These are phyloP conservation scores for Panulirus ornatus DNA, from an alignment of 1,140 invertebrate species.

Conservation along the genomic window DNA sequence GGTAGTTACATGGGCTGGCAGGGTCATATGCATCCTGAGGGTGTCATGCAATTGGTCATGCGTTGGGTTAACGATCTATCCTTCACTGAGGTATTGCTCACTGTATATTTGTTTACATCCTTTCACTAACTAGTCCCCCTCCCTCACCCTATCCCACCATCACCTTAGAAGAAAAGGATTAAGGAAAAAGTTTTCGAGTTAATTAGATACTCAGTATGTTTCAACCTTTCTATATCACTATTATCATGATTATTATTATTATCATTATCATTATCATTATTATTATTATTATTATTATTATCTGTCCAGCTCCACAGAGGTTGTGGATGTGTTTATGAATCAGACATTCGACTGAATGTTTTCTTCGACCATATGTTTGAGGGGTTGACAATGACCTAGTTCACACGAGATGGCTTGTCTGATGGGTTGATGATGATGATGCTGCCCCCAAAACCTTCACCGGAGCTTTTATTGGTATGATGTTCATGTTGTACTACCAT, in stretches of 20 bases:
- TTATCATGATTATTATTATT: not conserved
- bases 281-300: conserved; percentile 1
- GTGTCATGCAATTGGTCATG: too few relatives aligned
- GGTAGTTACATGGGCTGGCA: too few relatives aligned
- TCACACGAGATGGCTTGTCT: conserved; percentile 30
- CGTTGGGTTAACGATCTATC: too few relatives aligned
- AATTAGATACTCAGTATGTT: conserved; percentile 46
- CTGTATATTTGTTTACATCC: too few relatives aligned
- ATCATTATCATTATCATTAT: not conserved
- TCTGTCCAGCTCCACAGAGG: conserved; percentile 32
- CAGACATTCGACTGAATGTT: conserved; percentile 27
- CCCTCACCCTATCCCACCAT: too few relatives aligned
- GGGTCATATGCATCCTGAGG: too few relatives aligned
- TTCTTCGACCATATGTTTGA: conserved; percentile 1
- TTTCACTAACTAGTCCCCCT: too few relatives aligned
- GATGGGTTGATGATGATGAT: too few relatives aligned
- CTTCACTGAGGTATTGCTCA: too few relatives aligned
- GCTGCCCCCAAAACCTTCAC: not conserved
- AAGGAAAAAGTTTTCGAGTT: not conserved
- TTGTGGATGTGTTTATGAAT: not conserved
- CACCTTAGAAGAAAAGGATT: too few relatives aligned
- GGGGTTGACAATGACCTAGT: conserved; percentile 7
- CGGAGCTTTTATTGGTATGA: conserved; percentile 37
- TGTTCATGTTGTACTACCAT: conserved; percentile 66
- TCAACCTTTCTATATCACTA: conserved; percentile 23